Conservation (phyloP, 2,888 invertebrate species). For the Trilocha varians region DNA sequence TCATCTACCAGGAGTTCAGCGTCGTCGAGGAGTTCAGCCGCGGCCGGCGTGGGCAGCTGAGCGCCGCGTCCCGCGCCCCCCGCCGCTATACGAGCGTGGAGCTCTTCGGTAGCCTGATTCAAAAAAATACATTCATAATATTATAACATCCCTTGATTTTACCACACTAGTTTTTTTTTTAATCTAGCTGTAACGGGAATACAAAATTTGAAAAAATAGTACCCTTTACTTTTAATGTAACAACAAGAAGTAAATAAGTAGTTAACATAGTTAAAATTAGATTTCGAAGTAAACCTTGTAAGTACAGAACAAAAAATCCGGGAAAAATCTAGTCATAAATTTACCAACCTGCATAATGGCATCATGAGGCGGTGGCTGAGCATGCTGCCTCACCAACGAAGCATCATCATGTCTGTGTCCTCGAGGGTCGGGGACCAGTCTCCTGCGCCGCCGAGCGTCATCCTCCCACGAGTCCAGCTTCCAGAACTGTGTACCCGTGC, state of each 20-base stretch:
- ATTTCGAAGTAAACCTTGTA: too few species aligned
- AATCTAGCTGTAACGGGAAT: too few species aligned
- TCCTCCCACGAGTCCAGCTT: conserved; percentile 99
- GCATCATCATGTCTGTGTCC: conserved; percentile 96
- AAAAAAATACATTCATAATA: too few species aligned
- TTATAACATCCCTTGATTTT: too few species aligned
- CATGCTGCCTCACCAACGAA: conserved; percentile 85
- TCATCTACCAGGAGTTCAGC: conserved; percentile 93
- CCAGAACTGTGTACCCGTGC: conserved; percentile 76
- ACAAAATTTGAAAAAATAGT: too few species aligned
- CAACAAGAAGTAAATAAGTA: too few species aligned
- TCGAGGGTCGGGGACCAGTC: conserved; percentile 95
- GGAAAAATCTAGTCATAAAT: too few species aligned
- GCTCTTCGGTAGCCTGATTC: conserved; percentile 88
- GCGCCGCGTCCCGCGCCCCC: conserved; percentile 62
- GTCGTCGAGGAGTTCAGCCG: conserved; percentile 92
- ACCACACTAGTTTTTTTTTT: too few species aligned
- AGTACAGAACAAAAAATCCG: too few species aligned
- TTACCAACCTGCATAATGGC: conserved; percentile 88
- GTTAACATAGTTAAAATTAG: too few species aligned
- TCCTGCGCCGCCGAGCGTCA: conserved; percentile 94
- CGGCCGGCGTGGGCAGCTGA: conserved; percentile 81
- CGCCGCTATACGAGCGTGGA: conserved; percentile 90
- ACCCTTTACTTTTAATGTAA: too few species aligned
- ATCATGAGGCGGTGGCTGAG: conserved; percentile 84